Conservation (phyloP, 2,113 vertebrate genomes). For the Sander lucioperca region DNA sequence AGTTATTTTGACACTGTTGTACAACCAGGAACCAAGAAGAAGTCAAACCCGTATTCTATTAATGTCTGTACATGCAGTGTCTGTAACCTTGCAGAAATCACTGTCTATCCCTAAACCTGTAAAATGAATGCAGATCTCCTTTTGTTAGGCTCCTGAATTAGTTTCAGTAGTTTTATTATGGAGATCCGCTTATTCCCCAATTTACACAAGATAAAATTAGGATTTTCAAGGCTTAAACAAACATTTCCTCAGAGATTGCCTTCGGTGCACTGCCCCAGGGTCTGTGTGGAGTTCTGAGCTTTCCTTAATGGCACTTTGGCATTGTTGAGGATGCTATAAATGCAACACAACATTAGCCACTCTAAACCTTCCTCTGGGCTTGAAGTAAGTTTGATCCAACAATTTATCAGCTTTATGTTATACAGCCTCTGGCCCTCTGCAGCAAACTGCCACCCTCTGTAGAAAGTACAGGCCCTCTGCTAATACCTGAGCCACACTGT, state of each 20-base stretch:
- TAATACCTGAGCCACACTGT: slow-evolving; percentile 29
- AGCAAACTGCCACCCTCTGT: slow-evolving; percentile 29
- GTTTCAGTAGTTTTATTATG: slow-evolving; percentile 1
- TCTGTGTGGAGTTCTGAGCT: slow-evolving; percentile 55
- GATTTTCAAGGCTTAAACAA: slow-evolving; percentile 49
- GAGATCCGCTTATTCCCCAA: slow-evolving; percentile 7
- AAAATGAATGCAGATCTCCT: neutral
- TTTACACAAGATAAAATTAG: slow-evolving; percentile 41
- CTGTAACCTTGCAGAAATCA: slow-evolving; percentile 2
- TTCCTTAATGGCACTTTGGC: slow-evolving; percentile 44
- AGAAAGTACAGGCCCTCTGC: slow-evolving; percentile 21
- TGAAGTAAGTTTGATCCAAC: slow-evolving; percentile 28
- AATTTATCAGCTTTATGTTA: slow-evolving; percentile 40
- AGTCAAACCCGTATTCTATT: neutral
- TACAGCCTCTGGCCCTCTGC: slow-evolving; percentile 34
- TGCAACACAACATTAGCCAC: slow-evolving; percentile 22
- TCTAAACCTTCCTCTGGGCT: slow-evolving; percentile 23
- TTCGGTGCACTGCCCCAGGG: slow-evolving; percentile 26
- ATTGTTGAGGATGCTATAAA: slow-evolving; percentile 47
- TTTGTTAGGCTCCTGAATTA: neutral
- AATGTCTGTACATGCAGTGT: neutral
- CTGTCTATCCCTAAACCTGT: neutral
- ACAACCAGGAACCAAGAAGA: neutral
- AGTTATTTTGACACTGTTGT: neutral
- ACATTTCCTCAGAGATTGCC: slow-evolving; percentile 44